These are phyloP conservation scores for Gymnosoma rotundatum DNA, from an alignment of 2,888 invertebrate genomes.

Conservation along the genomic window DNA sequence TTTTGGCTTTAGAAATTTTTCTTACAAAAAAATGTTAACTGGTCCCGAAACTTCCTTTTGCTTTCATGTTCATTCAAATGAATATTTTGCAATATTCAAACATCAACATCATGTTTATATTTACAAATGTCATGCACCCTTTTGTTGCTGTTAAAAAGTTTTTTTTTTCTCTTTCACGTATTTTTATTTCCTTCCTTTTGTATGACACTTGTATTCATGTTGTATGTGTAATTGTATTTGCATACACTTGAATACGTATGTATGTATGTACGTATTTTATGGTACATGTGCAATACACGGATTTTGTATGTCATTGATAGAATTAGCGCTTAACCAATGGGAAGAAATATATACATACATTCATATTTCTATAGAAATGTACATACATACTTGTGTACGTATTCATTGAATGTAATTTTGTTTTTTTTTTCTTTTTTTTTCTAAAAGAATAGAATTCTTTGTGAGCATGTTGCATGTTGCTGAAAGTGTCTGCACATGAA, in stretches of 20 bases:
- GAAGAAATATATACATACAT: constrained; percentile 8
- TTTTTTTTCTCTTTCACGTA: constrained; percentile 12
- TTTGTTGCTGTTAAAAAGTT: constrained; percentile 10
- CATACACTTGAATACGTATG: background rate
- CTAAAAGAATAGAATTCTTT: background rate
- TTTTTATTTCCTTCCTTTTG: constrained; percentile 47
- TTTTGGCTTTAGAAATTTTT: background rate
- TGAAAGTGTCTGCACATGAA: constrained; percentile 12
- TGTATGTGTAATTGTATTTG: background rate
- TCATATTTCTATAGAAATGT: background rate
- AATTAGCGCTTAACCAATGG: constrained; percentile 57
- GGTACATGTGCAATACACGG: constrained; percentile 29
- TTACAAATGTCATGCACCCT: constrained; percentile 58
- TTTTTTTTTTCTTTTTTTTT: no score
- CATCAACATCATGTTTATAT: constrained; percentile 61
- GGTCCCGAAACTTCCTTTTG: constrained; percentile 11
- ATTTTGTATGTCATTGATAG: constrained; percentile 48
- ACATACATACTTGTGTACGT: no score
- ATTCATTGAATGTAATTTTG: background rate
- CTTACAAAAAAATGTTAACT: constrained; percentile 1
- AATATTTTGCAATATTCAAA: constrained; percentile 62
- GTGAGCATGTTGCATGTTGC: background rate
- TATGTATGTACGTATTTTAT: constrained; percentile 7
- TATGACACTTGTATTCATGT: constrained; percentile 2
- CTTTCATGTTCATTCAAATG: constrained; percentile 61